These are phyloP conservation scores for Oreotragus oreotragus DNA, from an alignment of 2,113 vertebrate genomes.

Conservation along the genomic window DNA sequence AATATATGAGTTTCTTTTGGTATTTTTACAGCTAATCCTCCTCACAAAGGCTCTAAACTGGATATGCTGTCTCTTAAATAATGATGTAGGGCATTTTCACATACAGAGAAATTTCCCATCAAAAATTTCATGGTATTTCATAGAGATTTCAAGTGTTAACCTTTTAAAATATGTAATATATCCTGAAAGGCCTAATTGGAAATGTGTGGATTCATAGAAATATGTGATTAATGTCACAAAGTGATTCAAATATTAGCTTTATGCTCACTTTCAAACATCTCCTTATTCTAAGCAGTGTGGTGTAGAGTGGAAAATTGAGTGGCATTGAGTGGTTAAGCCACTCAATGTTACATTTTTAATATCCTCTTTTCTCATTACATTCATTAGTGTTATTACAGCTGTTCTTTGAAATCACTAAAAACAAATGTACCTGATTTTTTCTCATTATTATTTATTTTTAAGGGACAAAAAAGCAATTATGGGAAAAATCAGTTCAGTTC, in stretches of 20 bases:
- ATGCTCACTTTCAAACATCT: neutral
- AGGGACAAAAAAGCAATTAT: neutral
- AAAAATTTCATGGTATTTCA: neutral
- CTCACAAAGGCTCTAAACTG: neutral
- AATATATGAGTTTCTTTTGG: neutral
- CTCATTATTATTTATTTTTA: neutral
- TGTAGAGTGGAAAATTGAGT: neutral
- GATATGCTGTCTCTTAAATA: neutral
- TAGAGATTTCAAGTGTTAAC: neutral
- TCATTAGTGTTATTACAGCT: neutral
- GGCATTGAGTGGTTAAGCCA: neutral
- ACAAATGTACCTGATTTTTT: neutral
- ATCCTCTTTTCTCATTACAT: neutral
- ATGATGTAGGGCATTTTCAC: neutral
- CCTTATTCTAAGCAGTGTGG: neutral
- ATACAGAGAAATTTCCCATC: neutral
- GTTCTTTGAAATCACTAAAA: neutral
- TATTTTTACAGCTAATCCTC: neutral
- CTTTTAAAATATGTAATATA: neutral
- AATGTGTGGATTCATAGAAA: neutral
- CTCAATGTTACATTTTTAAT: neutral
- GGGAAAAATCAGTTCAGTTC: neutral
- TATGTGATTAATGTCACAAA: neutral
- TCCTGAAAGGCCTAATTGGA: neutral
- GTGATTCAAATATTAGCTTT: neutral